Evolutionary conservation across 2,113 vertebrate species (phyloP), one percentile per base, ranked within the genome.

Genomic region (Eretmodus cyanostictus): DNA sequence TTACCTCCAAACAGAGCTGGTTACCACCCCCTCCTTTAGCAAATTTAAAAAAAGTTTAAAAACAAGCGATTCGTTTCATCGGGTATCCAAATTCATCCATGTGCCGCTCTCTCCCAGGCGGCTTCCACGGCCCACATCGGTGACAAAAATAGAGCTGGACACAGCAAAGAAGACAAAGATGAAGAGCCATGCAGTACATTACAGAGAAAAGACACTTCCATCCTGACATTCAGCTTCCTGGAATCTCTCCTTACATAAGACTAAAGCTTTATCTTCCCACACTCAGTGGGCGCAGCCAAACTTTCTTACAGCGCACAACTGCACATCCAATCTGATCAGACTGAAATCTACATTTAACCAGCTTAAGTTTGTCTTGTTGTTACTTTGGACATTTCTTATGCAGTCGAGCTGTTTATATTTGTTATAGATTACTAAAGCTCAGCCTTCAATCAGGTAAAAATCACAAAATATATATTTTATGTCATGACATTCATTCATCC

Each of bases 241-340:
- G 89, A 94, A 88, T 89, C 90, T 89, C 85, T 91, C 57, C 80
- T 94, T 95, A 93, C 88, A 87, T 93, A 95, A 94, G 57, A 81
- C 31, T 8, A 36, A 55, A 36, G 83, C 91, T 92, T 87, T 22
- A n/a, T 82, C 92, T 82, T 90, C 92, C 93, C 87, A 94, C 92
- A 91, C 86, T 85, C 81, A 80, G 92, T 93, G 83, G 91, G 92
- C 85, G 88, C 86, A 84, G 84, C 84, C 68, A n/a, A 55, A 55
- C 55, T 83, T 86, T 85, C 82, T 87, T 78, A 61, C 80, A 59
- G 71, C 9, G 4, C 78, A 80, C 49, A 61, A 78, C 73, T 78
- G 73, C 45, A 49, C 27, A 31, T 6, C 45, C 42, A 78, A 31
- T 78, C 73, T 78, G 17, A 78, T 78, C 73, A 51, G 73, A 78